Conservation (phyloP, 2,888 invertebrate genomes). For the Plemyria rubiginata region DNA sequence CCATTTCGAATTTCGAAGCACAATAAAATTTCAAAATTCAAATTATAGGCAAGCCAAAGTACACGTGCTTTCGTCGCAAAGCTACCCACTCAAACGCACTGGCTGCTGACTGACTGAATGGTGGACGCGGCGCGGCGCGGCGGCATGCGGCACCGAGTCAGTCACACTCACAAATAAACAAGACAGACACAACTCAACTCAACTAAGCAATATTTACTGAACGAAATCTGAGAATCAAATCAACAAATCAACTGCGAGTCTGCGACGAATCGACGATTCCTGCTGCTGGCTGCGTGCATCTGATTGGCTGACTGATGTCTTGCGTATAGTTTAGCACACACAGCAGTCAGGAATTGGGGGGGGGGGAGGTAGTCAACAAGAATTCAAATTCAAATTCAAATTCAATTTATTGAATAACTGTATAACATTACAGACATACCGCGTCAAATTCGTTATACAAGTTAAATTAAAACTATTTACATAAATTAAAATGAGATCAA, state of each 20-base stretch:
- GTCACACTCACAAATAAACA: neutral
- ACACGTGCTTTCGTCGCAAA: slow-evolving; percentile 30
- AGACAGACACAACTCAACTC: neutral
- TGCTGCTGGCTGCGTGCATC: neutral
- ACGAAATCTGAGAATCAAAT: no score
- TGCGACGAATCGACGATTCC: neutral
- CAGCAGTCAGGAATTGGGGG: neutral
- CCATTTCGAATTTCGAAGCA: slow-evolving; percentile 46
- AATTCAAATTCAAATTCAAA: no score
- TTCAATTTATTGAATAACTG: no score
- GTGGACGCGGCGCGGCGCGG: no score
- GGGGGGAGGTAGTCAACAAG: neutral
- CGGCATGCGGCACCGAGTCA: no score
- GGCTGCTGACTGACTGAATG: no score
- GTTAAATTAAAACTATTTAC: no score
- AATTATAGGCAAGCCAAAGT: neutral
- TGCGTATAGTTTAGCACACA: neutral
- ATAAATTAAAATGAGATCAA: no score
- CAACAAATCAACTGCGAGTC: neutral
- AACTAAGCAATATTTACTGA: neutral
- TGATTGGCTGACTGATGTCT: neutral
- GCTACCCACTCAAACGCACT: no score
- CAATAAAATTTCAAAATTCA: neutral
- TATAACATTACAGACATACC: no score
- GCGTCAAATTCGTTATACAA: no score